Percentiles rank a stretch among this genome's conserved stretches.
Conservation (phyloP, 2,888 invertebrate species). For the Apamea crenata region DNA sequence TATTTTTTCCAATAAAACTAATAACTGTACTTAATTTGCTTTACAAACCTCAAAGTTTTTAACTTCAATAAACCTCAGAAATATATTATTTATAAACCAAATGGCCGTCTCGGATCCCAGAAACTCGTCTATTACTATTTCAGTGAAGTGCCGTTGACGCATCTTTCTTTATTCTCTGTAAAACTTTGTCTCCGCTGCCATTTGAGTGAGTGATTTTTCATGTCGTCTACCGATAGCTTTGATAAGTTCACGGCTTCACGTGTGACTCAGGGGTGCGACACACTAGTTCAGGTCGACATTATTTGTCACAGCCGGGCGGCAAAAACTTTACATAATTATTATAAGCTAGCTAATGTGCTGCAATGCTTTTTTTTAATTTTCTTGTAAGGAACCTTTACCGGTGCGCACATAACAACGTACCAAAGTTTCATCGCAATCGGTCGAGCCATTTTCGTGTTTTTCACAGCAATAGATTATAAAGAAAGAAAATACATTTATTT, state of each 20-base stretch:
- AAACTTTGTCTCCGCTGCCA: conserved; percentile 62
- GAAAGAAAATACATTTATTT: too few species aligned
- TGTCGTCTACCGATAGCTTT: conserved; percentile 63
- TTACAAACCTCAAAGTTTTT: not conserved
- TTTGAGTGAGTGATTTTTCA: conserved; percentile 73
- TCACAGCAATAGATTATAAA: not conserved
- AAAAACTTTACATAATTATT: not conserved
- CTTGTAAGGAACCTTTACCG: not conserved
- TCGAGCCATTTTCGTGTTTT: not conserved
- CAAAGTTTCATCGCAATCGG: not conserved
- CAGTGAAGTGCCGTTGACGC: conserved; percentile 29
- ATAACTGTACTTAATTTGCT: too few species aligned
- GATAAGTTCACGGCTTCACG: conserved; percentile 47
- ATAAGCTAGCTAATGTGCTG: not conserved
- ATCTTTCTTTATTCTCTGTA: conserved; percentile 60
- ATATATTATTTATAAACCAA: not conserved
- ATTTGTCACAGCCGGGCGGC: not conserved
- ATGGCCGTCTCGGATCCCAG: not conserved
- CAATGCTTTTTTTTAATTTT: not conserved
- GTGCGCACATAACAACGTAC: not conserved
- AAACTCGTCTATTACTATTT: conserved; percentile 31
- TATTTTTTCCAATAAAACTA: too few species aligned
- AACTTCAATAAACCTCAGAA: not conserved
- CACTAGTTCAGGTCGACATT: not conserved
- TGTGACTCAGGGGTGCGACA: conserved; percentile 1